Evolutionary conservation across 2,888 invertebrate genomes (phyloP).

Genomic region (Lepeophtheirus nordmannii): DNA sequence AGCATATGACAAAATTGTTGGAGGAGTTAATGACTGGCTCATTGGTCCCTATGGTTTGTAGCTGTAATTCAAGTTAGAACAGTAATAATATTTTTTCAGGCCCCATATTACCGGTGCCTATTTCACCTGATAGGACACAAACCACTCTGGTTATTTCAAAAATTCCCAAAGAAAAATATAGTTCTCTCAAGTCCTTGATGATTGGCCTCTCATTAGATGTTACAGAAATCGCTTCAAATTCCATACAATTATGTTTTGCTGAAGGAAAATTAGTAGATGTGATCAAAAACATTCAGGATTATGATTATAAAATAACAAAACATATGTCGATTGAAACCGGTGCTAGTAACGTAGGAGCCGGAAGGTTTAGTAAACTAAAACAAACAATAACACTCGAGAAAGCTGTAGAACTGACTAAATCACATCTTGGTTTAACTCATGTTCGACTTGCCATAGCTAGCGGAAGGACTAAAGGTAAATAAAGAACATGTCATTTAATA

Average conservation of each 20-base stretch:
- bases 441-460: constrained; percentile 55
- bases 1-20: constrained; percentile 61
- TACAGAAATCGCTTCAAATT: not conserved
- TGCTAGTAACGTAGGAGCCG: not conserved
- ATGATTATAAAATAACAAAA: no score
- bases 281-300: no score
- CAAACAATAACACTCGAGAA: constrained; percentile 31
- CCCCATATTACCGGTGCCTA: no score
- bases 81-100: no score
- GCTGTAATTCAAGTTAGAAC: constrained; percentile 24
- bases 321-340: not conserved
- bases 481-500: not conserved
- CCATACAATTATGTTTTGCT: not conserved
- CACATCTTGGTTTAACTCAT: constrained; percentile 48
- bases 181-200: no score
- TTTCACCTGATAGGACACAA: no score
- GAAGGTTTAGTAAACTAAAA: not conserved
- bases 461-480: constrained; percentile 34
- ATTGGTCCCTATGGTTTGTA: constrained; percentile 47
- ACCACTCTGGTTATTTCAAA: no score
- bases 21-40: constrained; percentile 89
- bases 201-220: not conserved
- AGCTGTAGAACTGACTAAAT: constrained; percentile 51
- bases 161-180: no score
- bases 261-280: not conserved